Evolutionary conservation across 2,797 vertebrate genomes (phyloP).

Genomic region (Eulemur mongoz): DNA sequence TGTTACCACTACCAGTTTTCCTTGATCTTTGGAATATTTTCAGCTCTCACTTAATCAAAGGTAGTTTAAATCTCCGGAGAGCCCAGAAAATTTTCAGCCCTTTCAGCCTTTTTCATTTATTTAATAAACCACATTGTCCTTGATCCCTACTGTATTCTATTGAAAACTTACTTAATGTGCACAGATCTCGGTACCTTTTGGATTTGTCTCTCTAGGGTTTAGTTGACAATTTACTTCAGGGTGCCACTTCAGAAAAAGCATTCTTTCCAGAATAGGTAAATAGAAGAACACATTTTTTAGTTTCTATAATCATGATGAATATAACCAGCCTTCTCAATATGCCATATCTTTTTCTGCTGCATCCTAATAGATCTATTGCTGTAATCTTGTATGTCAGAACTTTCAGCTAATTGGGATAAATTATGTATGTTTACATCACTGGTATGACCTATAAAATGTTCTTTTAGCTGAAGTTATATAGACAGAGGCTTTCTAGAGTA

Average conservation of each 20-base stretch:
- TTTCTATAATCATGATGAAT: constrained; percentile 76
- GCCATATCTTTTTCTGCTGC: constrained; percentile 74
- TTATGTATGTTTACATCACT: constrained; percentile 79
- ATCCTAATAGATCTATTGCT: constrained; percentile 73
- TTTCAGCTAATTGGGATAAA: constrained; percentile 83
- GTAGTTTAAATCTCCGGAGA: constrained; percentile 22
- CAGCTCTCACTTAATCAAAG: background rate
- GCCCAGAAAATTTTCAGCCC: background rate
- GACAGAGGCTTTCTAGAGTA: constrained; percentile 62
- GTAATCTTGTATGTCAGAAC: constrained; percentile 78
- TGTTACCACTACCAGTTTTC: background rate
- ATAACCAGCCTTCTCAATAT: constrained; percentile 70
- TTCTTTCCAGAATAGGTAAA: constrained; percentile 65
- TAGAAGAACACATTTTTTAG: constrained; percentile 61
- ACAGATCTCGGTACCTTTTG: constrained; percentile 25
- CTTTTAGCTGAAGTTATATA: constrained; percentile 70
- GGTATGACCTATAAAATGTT: constrained; percentile 73
- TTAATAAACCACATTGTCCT: constrained; percentile 61
- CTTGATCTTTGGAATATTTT: constrained; percentile 19
- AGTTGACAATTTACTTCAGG: constrained; percentile 62
- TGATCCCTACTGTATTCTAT: constrained; percentile 42
- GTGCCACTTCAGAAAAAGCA: constrained; percentile 54
- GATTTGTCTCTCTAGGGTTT: constrained; percentile 56
- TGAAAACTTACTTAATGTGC: constrained; percentile 24
- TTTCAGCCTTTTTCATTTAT: constrained; percentile 21